Evolutionary conservation across 2,113 vertebrate species (phyloP).

Genomic region (Baryphthengus martii): DNA sequence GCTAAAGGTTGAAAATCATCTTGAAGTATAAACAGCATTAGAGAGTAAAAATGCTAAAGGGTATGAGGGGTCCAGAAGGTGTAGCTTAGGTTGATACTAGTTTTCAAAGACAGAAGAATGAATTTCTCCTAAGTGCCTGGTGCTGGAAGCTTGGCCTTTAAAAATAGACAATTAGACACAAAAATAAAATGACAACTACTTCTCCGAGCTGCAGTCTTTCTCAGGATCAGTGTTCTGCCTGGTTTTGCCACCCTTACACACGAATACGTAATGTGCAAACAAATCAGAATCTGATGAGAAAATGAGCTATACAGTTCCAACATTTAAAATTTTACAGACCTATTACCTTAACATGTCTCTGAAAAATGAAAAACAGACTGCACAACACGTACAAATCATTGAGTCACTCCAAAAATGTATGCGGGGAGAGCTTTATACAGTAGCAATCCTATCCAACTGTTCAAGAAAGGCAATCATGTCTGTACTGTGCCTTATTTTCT

Average conservation of each 20-base stretch:
- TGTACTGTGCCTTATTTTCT: slow-evolving; percentile 57
- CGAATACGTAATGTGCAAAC: background rate
- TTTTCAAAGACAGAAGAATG: background rate
- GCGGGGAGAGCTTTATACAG: background rate
- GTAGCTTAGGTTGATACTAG: background rate
- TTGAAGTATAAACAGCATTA: background rate
- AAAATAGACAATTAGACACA: background rate
- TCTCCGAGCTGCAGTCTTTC: background rate
- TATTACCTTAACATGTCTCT: background rate
- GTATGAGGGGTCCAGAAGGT: background rate
- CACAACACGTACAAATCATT: background rate
- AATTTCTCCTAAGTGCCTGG: background rate
- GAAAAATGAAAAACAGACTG: background rate
- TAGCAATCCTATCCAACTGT: background rate
- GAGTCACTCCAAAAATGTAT: background rate
- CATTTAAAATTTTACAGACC: background rate
- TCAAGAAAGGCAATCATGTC: slow-evolving; percentile 35
- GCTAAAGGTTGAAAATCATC: slow-evolving; percentile 24
- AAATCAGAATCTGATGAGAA: background rate
- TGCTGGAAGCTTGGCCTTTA: background rate
- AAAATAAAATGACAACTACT: background rate
- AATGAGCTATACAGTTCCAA: background rate
- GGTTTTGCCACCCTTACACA: background rate
- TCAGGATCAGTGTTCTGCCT: background rate
- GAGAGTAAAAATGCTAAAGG: background rate